Evolutionary conservation across 2,113 vertebrate species (phyloP), one percentile per base, ranked within the genome.

Genomic region (Lampris megalopsis): DNA sequence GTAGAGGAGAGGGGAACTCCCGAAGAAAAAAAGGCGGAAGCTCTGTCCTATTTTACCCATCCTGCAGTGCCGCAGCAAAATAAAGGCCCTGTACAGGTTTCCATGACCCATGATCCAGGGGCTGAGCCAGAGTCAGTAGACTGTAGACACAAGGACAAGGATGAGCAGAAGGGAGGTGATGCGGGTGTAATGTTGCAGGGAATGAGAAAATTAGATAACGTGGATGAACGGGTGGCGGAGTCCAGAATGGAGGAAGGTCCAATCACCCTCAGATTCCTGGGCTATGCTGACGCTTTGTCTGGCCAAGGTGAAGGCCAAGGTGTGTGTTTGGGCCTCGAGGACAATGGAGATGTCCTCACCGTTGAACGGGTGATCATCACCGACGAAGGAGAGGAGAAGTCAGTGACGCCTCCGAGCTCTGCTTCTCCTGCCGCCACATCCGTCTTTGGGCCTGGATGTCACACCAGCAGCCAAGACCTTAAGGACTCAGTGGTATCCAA

Each of bases 361-460:
- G 93, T 77, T n/a, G 93, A 94, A 36, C 75, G 89, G 37, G 92
- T 93, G 40, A 80, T 93, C 1, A 91, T 94, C 79, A 83, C 75
- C 0, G 90, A 92, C 0, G 90, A 91, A 0, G 91, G 90, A 52
- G 90, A 92, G 2, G 89, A 91, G 7, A 56, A 52, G 2, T 38
- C 62, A 63, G 10, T 37, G 24, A 24, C 24, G 24, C 24, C 24
- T 24, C 24, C 60, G 4, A 45, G 43, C 43, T 45, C 43, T 45
- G 43, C 43, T 7, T 45, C 24, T 24, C 24, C 24, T 24, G 24
- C 24, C 24, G 24, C 24, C 24, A 24, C 24, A 0, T 24, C 24
- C 0, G 24, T 24, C 24, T 24, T 7, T 45, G 56, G 6, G 68
- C 49, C 5, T 24, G 49, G 37, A 6, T 13, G 2, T n/a, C 50